A percentile compares a stretch with the other conserved stretches of the same genome.
Conservation (phyloP, 2,113 vertebrate species). For the Arothron firmamentum region DNA sequence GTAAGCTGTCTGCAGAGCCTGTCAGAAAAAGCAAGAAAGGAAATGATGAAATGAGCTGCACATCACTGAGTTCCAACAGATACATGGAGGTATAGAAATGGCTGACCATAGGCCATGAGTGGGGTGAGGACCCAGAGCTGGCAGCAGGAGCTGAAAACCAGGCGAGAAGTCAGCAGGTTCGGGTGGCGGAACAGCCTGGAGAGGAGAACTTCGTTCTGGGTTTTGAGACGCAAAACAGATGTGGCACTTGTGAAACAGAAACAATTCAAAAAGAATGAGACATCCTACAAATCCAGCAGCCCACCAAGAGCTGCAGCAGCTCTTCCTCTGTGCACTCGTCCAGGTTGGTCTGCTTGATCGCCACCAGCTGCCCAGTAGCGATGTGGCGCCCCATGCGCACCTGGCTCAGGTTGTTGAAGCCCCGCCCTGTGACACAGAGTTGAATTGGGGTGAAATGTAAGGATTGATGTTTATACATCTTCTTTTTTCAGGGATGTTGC, state of each 20-base stretch:
- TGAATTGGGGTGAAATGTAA: background rate
- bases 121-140: conserved; percentile 95
- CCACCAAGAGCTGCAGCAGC: conserved; percentile 89
- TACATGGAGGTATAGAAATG: background rate
- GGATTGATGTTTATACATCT: background rate
- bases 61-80: background rate
- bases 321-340: conserved; percentile 93
- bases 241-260: background rate
- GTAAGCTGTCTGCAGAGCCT: conserved; percentile 90
- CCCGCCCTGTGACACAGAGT: conserved; percentile 76
- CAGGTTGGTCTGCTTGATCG: conserved; percentile 89
- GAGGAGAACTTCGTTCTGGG: conserved; percentile 87
- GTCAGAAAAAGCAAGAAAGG: conserved; percentile 26
- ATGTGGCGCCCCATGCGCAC: conserved; percentile 87
- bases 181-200: conserved; percentile 87
- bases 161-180: conserved; percentile 88
- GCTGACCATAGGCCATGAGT: conserved; percentile 94
- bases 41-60: background rate
- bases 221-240: conserved; percentile 29
- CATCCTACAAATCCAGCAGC: background rate
- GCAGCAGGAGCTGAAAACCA: conserved; percentile 89
- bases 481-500: background rate
- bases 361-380: conserved; percentile 86
- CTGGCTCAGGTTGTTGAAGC: conserved; percentile 90
- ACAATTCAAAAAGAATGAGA: background rate